Evolutionary conservation across 2,888 invertebrate genomes (phyloP).

Genomic region (Lasioglossum figueresi): DNA sequence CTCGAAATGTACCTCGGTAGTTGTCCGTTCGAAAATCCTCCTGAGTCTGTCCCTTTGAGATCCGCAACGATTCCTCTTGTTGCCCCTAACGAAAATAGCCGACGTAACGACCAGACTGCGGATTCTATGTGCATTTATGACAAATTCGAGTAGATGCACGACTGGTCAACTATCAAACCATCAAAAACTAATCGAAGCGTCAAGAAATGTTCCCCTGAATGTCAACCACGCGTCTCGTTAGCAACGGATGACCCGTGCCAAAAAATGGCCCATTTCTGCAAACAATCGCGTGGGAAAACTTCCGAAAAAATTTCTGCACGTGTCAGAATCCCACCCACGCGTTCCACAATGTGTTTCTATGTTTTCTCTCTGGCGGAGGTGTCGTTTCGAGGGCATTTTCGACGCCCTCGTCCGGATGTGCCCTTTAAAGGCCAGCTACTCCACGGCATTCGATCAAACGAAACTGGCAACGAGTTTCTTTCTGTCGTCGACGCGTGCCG

Average conservation of each 20-base stretch:
- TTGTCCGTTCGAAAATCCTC: too few relatives aligned
- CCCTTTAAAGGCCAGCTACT: background rate
- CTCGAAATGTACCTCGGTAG: too few relatives aligned
- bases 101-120: too few relatives aligned
- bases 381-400: background rate
- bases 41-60: background rate
- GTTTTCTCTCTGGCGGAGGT: background rate
- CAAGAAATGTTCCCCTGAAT: background rate
- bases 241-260: background rate
- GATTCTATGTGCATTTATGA: too few relatives aligned
- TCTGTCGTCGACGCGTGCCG: slow-evolving; percentile 16
- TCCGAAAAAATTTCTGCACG: background rate
- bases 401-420: background rate
- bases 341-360: background rate
- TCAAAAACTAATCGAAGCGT: background rate
- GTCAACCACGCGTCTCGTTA: background rate
- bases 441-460: slow-evolving; percentile 4
- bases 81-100: background rate
- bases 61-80: background rate
- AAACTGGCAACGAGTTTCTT: slow-evolving; percentile 3
- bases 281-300: background rate
- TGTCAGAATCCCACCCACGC: background rate
- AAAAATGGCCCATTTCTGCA: background rate
- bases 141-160: too few relatives aligned
- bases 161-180: too few relatives aligned